Evolutionary conservation across 2,113 vertebrate genomes (phyloP).

Genomic region (Lepus americanus): DNA sequence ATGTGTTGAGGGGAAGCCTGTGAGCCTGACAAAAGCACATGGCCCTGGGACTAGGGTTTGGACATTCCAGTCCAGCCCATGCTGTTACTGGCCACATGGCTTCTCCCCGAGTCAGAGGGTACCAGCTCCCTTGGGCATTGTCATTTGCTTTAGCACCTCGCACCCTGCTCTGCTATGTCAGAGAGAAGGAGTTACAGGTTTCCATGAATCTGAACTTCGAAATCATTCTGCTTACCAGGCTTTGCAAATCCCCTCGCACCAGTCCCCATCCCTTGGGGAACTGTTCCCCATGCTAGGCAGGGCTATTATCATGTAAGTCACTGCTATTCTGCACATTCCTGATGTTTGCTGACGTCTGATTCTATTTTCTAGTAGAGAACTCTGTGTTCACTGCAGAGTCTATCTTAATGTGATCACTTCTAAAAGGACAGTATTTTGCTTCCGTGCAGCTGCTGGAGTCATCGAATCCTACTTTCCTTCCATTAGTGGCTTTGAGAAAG

Average conservation of each 20-base stretch:
- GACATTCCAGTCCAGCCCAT: not conserved
- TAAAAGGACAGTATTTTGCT: not conserved
- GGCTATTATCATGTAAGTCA: rapidly evolving
- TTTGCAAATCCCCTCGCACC: not conserved
- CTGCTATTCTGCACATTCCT: not conserved
- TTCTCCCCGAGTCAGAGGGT: constrained; percentile 31
- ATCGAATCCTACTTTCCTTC: not conserved
- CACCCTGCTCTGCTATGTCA: not conserved
- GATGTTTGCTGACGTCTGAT: not conserved
- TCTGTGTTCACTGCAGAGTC: not conserved
- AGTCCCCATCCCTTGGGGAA: not conserved
- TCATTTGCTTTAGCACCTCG: not conserved
- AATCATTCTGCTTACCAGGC: not conserved
- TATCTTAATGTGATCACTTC: not conserved
- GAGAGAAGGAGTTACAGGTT: not conserved
- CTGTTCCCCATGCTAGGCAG: not conserved
- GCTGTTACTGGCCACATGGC: not conserved
- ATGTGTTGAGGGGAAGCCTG: not conserved
- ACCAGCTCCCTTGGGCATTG: rapidly evolving
- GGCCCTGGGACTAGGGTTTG: not conserved
- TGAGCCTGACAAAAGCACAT: not conserved
- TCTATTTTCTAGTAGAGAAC: not conserved
- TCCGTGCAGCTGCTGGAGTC: not conserved
- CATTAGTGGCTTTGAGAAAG: not conserved
- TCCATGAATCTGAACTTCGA: not conserved